Percentiles rank a stretch among this genome's conserved stretches.
Evolutionary conservation across 2,113 vertebrate species (phyloP).

Genomic region (Pomatostomus ruficeps): DNA sequence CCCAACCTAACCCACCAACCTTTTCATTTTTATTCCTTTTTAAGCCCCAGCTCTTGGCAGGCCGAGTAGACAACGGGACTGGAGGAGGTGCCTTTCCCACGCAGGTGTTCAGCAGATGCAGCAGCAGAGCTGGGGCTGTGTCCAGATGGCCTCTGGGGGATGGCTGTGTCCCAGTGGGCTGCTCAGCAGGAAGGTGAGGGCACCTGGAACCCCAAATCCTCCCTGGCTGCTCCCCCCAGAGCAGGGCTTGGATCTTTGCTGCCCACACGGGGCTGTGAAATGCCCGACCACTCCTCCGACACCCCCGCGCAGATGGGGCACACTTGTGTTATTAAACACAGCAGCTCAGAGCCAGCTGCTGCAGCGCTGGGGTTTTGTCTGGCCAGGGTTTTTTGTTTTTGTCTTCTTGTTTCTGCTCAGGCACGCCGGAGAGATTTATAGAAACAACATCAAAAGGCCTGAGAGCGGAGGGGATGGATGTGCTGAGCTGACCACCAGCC

Average conservation of each 20-base stretch:
- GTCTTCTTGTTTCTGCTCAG: neutral
- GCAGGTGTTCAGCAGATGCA: neutral
- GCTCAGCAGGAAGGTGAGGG: neutral
- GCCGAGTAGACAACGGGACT: neutral
- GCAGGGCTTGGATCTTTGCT: neutral
- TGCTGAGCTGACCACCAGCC: neutral
- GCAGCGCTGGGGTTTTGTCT: neutral
- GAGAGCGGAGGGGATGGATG: neutral
- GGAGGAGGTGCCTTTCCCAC: neutral
- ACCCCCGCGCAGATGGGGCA: neutral
- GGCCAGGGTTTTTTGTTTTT: neutral
- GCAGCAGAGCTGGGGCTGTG: neutral
- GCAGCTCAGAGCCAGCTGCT: neutral
- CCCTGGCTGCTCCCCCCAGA: neutral
- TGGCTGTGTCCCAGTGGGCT: fast-evolving
- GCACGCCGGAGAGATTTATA: neutral
- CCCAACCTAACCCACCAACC: neutral
- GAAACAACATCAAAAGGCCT: slow-evolving; percentile 1
- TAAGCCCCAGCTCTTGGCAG: neutral
- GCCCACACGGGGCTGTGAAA: neutral
- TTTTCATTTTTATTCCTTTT: neutral
- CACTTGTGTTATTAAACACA: neutral
- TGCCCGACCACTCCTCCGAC: neutral
- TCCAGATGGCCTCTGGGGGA: neutral
- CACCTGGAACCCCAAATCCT: neutral